Base-by-base conservation (phyloP, 2,888 invertebrate species). In the Noctua comes region DNA sequence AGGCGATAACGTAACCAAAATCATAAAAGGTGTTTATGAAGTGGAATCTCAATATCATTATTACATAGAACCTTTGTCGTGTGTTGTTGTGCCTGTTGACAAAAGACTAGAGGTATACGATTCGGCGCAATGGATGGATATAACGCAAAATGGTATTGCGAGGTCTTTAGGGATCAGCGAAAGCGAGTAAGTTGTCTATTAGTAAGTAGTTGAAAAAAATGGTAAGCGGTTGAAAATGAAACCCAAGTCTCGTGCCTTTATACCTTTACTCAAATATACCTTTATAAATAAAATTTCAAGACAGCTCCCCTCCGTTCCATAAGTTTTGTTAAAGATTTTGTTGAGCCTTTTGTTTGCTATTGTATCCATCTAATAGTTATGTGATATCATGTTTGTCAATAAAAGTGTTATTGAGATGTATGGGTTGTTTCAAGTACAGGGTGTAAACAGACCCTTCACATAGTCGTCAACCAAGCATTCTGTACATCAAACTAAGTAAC, bases 41-140 rank as follows among this genome's bases (percentile, higher is more conserved):
- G 92, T 97, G 77, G 98, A 97, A 21, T 93, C 97, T 0, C 98
- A 98, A 90, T 98, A 98, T 91, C 98, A 98, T 92, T 98, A 97
- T 87, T 97, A 97, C 65, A 97, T 98, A 97, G 98, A 98, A 91
- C 97, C 98, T 0, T 97, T 98, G 21, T 95, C 97, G 0, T 97
- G 97, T 76, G 96, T 98, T 0, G 97, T 97, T 46, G 90, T 97
- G 11, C 98, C 98, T 0, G 95, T 97, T 1, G 98, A 98, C 88
- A 97, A 97, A 64, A 97, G 97, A 0, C 91, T 98, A 83, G 97
- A 98, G 73, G 97, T 98, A 0, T 97, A 97, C 88, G 96, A 97
- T 40, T 92, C 98, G 0, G 95, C 97, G 0, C 98, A 98, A 87
- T 98, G 97, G 97, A 97, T 98, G 90, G 97, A 98, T 79, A 91